Percentiles rank a stretch among this genome's conserved stretches.
phyloP scores from a whole-genome alignment of 2,888 invertebrate genomes.

The Adineta ricciae region DNA sequence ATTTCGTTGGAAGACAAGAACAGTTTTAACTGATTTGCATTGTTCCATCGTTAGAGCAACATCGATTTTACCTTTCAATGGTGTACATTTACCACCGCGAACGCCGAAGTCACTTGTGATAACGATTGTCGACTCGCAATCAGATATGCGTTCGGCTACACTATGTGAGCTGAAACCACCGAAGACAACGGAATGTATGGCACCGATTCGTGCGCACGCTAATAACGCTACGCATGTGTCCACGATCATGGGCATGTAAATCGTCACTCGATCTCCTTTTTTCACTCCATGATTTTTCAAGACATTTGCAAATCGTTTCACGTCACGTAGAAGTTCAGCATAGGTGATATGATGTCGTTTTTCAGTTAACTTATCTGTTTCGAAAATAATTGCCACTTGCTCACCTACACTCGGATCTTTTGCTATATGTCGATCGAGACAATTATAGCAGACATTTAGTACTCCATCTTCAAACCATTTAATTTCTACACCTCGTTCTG shows the following conservation, averaged over 20 bases:
- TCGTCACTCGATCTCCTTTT: constrained; percentile 32
- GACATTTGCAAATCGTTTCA: constrained; percentile 28
- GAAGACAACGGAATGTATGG: constrained; percentile 31
- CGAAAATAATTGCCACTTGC: constrained; percentile 7
- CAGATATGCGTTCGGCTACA: constrained; percentile 27
- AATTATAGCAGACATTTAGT: constrained; percentile 19
- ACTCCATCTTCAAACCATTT: constrained; percentile 24
- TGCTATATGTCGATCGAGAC: neutral
- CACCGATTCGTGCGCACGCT: constrained; percentile 32
- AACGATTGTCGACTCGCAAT: constrained; percentile 26
- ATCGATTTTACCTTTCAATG: constrained; percentile 30
- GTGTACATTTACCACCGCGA: constrained; percentile 23
- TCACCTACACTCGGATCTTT: neutral
- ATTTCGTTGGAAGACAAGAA: constrained; percentile 29
- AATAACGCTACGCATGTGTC: constrained; percentile 26
- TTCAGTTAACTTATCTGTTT: neutral
- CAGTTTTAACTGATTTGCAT: constrained; percentile 26
- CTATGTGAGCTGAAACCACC: constrained; percentile 31
- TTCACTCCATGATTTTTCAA: constrained; percentile 31
- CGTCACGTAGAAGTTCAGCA: neutral
- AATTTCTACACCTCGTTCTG: neutral
- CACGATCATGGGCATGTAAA: constrained; percentile 30
- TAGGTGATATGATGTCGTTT: neutral
- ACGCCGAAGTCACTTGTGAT: constrained; percentile 27
- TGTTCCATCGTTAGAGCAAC: constrained; percentile 8